Percentiles rank a stretch among this genome's conserved stretches.
Evolutionary conservation across 2,113 vertebrate species (phyloP).

Genomic region (Cathartes aura): DNA sequence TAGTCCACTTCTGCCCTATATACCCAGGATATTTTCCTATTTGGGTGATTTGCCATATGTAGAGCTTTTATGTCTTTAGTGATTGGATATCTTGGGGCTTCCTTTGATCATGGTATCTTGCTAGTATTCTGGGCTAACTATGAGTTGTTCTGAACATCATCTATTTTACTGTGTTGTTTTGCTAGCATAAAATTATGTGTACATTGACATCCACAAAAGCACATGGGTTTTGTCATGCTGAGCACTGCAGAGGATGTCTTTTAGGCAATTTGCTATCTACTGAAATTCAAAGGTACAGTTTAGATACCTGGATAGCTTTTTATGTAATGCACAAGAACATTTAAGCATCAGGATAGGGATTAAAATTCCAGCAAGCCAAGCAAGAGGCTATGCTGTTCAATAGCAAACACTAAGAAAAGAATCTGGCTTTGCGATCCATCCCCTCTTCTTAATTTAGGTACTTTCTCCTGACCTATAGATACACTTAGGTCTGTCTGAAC

Average conservation of each 20-base stretch:
- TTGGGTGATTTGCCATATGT: neutral
- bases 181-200: neutral
- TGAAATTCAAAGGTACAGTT: neutral
- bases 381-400: neutral
- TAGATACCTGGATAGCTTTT: neutral
- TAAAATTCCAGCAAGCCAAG: neutral
- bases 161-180: neutral
- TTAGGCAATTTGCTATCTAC: neutral
- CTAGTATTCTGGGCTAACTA: neutral
- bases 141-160: neutral
- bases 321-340: neutral
- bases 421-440: neutral
- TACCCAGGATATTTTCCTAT: neutral
- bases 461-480: neutral
- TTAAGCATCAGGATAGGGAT: neutral
- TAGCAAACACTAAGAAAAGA: neutral
- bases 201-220: neutral
- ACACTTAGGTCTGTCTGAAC: neutral
- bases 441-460: neutral
- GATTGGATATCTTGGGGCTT: neutral
- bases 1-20: too few species aligned
- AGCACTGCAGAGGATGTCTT: neutral
- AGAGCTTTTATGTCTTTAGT: neutral
- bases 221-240: neutral
- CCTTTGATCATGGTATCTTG: neutral